phyloP scores from a whole-genome alignment of 2,113 vertebrate species.

The Colinus virginianus region DNA sequence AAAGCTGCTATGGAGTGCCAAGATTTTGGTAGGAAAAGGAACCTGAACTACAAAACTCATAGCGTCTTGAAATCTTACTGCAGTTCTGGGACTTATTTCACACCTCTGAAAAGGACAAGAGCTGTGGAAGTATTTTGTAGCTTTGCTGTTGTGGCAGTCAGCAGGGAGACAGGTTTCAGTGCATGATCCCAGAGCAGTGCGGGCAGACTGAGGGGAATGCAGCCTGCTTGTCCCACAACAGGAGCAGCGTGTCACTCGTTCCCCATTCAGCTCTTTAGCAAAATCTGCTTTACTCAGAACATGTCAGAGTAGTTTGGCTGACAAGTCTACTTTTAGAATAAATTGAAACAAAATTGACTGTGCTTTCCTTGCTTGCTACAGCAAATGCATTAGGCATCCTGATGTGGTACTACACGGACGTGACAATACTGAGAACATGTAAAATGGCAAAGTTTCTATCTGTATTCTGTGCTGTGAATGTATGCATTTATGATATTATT shows the following conservation, averaged over 20 bases:
- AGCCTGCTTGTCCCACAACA: not conserved
- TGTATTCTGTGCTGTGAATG: constrained; percentile 13
- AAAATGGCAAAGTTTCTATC: constrained; percentile 24
- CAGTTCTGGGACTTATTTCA: not conserved
- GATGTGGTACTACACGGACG: constrained; percentile 47
- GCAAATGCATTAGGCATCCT: not conserved
- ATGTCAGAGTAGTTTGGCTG: not conserved
- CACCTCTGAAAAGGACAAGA: not conserved
- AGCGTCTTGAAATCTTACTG: not conserved
- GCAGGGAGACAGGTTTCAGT: not conserved
- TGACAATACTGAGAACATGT: not conserved
- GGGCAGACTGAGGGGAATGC: not conserved
- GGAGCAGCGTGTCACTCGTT: not conserved
- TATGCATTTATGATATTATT: constrained; percentile 50
- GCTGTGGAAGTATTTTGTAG: not conserved
- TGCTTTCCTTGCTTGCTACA: not conserved
- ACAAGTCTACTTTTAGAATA: constrained; percentile 37
- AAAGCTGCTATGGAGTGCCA: not conserved
- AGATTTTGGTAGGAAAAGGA: not conserved
- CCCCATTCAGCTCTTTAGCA: not conserved
- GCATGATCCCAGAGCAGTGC: not conserved
- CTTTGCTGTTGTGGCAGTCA: not conserved
- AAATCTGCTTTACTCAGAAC: not conserved
- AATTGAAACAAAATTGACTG: not conserved
- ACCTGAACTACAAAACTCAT: not conserved